phyloP scores from a whole-genome alignment of 2,113 vertebrate genomes.

The Opisthocomus hoazin region DNA sequence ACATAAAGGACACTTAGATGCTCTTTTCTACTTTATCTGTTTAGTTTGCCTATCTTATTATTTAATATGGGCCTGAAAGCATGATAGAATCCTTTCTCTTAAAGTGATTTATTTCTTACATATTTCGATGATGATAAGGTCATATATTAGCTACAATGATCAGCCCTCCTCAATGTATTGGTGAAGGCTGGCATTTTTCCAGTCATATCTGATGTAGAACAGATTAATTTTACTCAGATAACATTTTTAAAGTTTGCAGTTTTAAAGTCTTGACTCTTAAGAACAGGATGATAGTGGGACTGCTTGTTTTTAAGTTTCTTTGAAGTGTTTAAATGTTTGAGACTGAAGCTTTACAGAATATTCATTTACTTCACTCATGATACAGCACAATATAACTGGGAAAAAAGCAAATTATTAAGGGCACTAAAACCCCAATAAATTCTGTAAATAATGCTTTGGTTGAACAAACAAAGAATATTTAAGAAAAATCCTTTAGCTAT shows the following conservation, averaged over 20 bases:
- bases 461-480: not conserved
- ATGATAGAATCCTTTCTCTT: not conserved
- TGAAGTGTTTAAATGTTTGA: not conserved
- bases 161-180: not conserved
- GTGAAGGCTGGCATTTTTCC: not conserved
- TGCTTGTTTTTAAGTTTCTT: not conserved
- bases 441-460: not conserved
- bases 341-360: not conserved
- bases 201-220: not conserved
- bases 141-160: not conserved
- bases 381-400: not conserved
- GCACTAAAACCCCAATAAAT: not conserved
- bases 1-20: not conserved
- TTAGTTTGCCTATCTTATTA: not conserved
- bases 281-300: not conserved
- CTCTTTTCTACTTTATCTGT: not conserved
- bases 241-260: not conserved
- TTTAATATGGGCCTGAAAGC: not conserved
- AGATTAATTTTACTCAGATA: not conserved
- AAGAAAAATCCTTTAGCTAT: not conserved
- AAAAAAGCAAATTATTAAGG: not conserved
- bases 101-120: not conserved
- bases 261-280: not conserved
- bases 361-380: not conserved
- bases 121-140: not conserved